phyloP scores from a whole-genome alignment of 2,888 invertebrate genomes.

The Neria commutata region DNA sequence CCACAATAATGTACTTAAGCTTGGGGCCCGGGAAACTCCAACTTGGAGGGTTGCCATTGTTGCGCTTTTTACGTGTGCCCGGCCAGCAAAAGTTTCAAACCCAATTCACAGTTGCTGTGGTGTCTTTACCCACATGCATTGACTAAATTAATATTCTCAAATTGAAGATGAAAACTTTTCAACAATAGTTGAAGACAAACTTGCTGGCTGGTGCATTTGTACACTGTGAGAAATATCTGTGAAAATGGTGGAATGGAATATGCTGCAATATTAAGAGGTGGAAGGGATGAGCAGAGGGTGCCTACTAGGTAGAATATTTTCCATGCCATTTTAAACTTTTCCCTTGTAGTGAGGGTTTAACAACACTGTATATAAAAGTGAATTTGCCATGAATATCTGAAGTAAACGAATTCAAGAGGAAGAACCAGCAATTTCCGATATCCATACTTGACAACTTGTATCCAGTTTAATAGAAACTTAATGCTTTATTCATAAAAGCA shows the following conservation, averaged over 20 bases:
- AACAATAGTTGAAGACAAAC: slow-evolving; percentile 45
- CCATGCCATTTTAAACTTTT: too few relatives aligned
- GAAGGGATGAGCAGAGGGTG: not conserved
- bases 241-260: slow-evolving; percentile 12
- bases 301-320: too few relatives aligned
- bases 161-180: slow-evolving; percentile 49
- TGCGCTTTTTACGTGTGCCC: slow-evolving; percentile 25
- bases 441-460: too few relatives aligned
- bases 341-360: too few relatives aligned
- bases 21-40: not conserved
- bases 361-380: too few relatives aligned
- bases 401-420: too few relatives aligned
- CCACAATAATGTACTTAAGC: slow-evolving; percentile 6
- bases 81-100: slow-evolving; percentile 32
- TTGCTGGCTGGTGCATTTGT: not conserved
- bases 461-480: too few relatives aligned
- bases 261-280: slow-evolving; percentile 6
- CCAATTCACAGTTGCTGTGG: slow-evolving; percentile 40
- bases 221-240: not conserved
- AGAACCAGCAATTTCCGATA: too few relatives aligned
- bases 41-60: slow-evolving; percentile 19
- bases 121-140: slow-evolving; percentile 51
- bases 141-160: slow-evolving; percentile 53
- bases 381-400: too few relatives aligned
- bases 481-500: too few relatives aligned